Conservation (phyloP, 1,140 invertebrate species). For the Ceratosolen fusciceps region DNA sequence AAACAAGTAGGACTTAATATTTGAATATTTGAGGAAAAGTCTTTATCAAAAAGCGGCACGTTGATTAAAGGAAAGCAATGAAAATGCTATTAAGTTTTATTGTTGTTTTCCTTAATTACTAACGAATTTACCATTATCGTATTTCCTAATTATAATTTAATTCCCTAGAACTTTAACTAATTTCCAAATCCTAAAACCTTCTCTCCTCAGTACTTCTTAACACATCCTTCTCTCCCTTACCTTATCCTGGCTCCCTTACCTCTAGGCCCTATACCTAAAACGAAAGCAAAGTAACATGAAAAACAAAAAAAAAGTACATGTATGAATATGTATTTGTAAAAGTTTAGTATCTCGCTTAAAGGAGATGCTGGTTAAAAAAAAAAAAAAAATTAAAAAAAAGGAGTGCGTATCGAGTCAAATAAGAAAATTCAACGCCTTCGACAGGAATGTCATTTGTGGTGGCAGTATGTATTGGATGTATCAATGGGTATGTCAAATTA, state of each 20-base stretch:
- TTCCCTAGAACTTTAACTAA: slow-evolving; percentile 63
- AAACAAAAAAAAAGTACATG: slow-evolving; percentile 59
- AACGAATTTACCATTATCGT: slow-evolving; percentile 69
- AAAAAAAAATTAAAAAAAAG: background rate
- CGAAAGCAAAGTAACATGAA: slow-evolving; percentile 56
- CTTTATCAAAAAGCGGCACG: slow-evolving; percentile 29
- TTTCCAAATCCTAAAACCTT: background rate
- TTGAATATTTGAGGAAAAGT: slow-evolving; percentile 34
- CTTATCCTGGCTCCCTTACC: slow-evolving; percentile 52
- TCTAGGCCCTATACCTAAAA: slow-evolving; percentile 53
- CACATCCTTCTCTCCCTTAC: slow-evolving; percentile 51
- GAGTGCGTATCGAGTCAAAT: slow-evolving; percentile 48
- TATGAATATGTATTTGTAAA: slow-evolving; percentile 63
- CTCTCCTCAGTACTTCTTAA: slow-evolving; percentile 52
- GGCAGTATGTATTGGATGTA: slow-evolving; percentile 35
- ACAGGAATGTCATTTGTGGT: slow-evolving; percentile 32
- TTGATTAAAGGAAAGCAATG: slow-evolving; percentile 44
- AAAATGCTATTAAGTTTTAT: slow-evolving; percentile 66
- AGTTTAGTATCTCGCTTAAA: slow-evolving; percentile 53
- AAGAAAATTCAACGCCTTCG: slow-evolving; percentile 51
- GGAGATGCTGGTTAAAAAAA: slow-evolving; percentile 52
- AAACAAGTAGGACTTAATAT: slow-evolving; percentile 36
- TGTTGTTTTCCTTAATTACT: slow-evolving; percentile 69
- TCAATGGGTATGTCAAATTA: slow-evolving; percentile 22
- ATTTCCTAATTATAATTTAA: slow-evolving; percentile 70